Evolutionary conservation across 2,113 vertebrate species (phyloP), one percentile per base, ranked within the genome.

Genomic region (Petroica traversi): DNA sequence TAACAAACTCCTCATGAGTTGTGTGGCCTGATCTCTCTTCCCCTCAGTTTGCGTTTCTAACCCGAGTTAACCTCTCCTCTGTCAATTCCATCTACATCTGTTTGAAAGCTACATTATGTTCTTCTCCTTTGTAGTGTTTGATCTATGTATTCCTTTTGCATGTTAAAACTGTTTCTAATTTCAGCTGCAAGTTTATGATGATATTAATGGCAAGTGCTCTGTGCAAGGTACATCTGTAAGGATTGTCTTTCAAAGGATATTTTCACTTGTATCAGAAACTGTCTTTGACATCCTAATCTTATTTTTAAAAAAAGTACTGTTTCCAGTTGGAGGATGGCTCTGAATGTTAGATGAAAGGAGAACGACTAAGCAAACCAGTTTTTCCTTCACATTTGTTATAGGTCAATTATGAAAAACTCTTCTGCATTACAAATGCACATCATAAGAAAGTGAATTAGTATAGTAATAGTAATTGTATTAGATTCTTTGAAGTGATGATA

Each of bases 151-250:
- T 89, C 77, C 68, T 92, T 89, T 83, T 86, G 86, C 83, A 54
- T 86, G 55, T 81, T 88, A 88, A 95, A 95, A 88, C 52, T 88
- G 28, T 76, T 95, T 80, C 92, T 78, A 89, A 95, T 93, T 97
- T 94, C 81, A 89, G 67, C 71, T 93, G 89, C 38, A 81, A 75
- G 61, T 93, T 96, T 93, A 52, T 69, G 76, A 68, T 80, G 48
- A 51, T 94, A 81, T 81, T 95, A 97, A 91, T 89, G 92, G 76
- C 71, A 89, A 75, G 24, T 79, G 71, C 88, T 93, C 82, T 94
- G 57, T 86, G 58, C 73, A 85, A 73, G 79, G 67, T 87, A 62
- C 87, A 48, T 80, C 73, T 90, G 46, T 76, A 91, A 91, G 34
- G 48, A 88, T 31, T 75, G 71, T 45, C 80, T 91, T 92, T 97